Conservation (phyloP, 92 coral and sea anemone species). For the Galaxea fascicularis region DNA sequence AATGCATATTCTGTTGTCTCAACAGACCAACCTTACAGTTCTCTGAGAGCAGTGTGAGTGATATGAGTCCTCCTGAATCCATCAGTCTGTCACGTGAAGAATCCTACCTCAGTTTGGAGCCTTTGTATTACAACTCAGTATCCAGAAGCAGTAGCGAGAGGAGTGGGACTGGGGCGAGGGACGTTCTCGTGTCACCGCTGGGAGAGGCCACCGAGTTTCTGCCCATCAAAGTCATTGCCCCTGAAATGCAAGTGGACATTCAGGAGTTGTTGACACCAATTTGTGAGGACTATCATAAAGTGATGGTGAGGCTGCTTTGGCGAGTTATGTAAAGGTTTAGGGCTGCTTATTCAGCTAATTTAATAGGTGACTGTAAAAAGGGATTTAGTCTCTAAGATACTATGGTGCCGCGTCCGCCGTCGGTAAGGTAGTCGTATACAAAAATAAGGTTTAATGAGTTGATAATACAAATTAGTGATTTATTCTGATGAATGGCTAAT, state of each 20-base stretch:
- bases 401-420: no score
- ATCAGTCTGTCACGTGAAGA: constrained; percentile 53
- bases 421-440: no score
- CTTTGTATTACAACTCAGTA: constrained; percentile 51
- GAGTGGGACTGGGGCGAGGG: constrained; percentile 79
- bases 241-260: constrained; percentile 83
- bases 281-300: constrained; percentile 86
- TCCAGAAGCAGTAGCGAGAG: constrained; percentile 90
- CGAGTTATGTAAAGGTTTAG: no score
- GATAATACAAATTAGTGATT: no score
- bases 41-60: constrained; percentile 76
- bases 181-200: constrained; percentile 76
- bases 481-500: no score
- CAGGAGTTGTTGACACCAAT: constrained; percentile 77
- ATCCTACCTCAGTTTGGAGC: constrained; percentile 56
- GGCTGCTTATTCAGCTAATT: no score
- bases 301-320: constrained; percentile 70
- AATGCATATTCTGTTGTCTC: background rate
- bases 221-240: constrained; percentile 82
- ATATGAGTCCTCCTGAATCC: constrained; percentile 70
- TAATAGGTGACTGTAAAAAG: no score
- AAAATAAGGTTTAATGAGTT: no score
- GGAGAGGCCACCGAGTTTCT: constrained; percentile 87
- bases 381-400: no score
- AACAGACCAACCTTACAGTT: constrained; percentile 72